phyloP scores from a whole-genome alignment of 2,797 vertebrate species.

The Sebastes steindachneri region DNA sequence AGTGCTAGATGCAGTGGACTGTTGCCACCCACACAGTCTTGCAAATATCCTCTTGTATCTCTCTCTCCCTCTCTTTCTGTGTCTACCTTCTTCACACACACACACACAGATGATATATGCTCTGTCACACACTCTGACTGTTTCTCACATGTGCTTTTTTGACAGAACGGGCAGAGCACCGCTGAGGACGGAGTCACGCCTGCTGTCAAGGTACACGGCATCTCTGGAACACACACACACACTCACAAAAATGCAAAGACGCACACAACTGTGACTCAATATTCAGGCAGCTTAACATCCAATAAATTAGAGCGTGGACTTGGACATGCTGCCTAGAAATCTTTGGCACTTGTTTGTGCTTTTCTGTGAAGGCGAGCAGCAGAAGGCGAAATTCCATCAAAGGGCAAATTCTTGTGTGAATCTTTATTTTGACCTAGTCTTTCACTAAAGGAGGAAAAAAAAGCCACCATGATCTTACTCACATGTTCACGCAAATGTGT shows the following conservation, averaged over 20 bases:
- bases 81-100: background rate
- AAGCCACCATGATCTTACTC: background rate
- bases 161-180: constrained; percentile 89
- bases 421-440: background rate
- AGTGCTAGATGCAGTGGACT: constrained; percentile 60
- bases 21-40: constrained; percentile 67
- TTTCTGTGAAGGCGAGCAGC: background rate
- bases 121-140: constrained; percentile 41
- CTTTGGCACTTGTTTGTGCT: constrained; percentile 8
- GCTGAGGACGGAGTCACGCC: constrained; percentile 84
- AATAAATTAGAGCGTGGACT: constrained; percentile 5
- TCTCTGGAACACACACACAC: background rate
- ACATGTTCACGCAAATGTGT: background rate
- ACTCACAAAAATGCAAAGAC: background rate
- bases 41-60: constrained; percentile 44
- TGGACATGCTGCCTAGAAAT: background rate
- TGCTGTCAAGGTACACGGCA: constrained; percentile 73
- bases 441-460: background rate
- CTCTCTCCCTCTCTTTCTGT: constrained; percentile 7
- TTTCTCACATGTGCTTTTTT: constrained; percentile 74
- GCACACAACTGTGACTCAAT: constrained; percentile 20
- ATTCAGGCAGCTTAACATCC: constrained; percentile 1
- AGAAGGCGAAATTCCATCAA: constrained; percentile 5
- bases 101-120: constrained; percentile 6
- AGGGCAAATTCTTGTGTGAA: constrained; percentile 24